Base-by-base conservation (phyloP, 2,888 invertebrate genomes). In the Mesorhabditis sp. region DNA sequence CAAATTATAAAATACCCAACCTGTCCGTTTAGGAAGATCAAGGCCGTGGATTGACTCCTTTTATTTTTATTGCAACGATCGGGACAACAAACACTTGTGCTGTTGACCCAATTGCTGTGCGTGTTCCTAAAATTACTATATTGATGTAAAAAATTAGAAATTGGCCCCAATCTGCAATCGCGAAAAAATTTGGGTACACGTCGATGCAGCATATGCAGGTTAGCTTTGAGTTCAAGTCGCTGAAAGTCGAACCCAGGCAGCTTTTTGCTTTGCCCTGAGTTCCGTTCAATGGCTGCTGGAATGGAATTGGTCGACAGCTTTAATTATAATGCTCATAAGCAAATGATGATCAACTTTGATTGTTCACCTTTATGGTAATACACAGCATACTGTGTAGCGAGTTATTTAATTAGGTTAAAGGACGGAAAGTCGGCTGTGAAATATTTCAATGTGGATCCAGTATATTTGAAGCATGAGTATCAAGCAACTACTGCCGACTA, bases 291-390 rank as follows among this genome's bases (percentile, higher is more conserved):
- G 92, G 87, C 95, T 84, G 90, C 91, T 72, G 96, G 96, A 4
- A 91, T 95, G 10, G 92, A 94, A 66, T 89, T 90, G 79, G 95
- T 93, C 0, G 92, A 95, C 85, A 96, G 96, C 0, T 91, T 98
- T 75, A 95, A 95, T 4, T 96, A 97, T 87, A 98, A 98, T 87
- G 95, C 96, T 0, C 95, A 95, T 69, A 98, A 98, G 87, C 97
- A 97, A 95, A 88, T 98, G 86, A 93, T 97, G 94, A 93, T 97
- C 5, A 94, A 96, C 87, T 98, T 97, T 80, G 97, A 98, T 87
- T 98, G 97, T 86, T 96, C 96, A 0, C 94, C 94, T 2, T 92
- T 97, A 92, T 97, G 97, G 95, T 95, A 50, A 50, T 50, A 13
- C 28, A 28, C 28, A 28, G 28, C 28, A 28, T 1, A 28, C 1